Conservation (phyloP, 1,140 invertebrate species). For the Leptinotarsa lineolata region DNA sequence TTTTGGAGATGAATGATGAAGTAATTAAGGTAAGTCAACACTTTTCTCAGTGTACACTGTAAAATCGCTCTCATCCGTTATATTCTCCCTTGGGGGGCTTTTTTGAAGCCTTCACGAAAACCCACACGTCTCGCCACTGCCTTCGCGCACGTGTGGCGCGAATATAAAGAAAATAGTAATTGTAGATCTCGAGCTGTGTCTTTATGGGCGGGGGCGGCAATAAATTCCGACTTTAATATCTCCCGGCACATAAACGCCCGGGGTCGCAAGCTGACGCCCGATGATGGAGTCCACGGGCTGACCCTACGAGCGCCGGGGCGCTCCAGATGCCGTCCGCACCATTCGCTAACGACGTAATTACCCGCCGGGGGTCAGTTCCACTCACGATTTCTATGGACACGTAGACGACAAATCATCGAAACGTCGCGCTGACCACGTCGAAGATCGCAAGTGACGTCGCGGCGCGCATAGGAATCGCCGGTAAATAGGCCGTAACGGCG, state of each 20-base stretch:
- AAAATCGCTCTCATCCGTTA: no score
- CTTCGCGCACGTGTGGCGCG: conserved; percentile 44
- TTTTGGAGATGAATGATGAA: no score
- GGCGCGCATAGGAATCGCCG: conserved; percentile 53
- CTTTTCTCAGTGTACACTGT: no score
- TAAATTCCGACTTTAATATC: conserved; percentile 55
- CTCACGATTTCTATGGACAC: conserved; percentile 42
- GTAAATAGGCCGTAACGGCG: conserved; percentile 52
- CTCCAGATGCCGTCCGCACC: conserved; percentile 30
- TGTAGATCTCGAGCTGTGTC: conserved; percentile 48
- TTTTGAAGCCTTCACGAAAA: not conserved
- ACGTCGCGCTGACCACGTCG: conserved; percentile 45
- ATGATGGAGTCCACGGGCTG: conserved; percentile 50
- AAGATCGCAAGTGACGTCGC: conserved; percentile 45
- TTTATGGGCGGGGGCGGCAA: conserved; percentile 47
- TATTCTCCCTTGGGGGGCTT: no score
- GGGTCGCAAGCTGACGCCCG: conserved; percentile 53
- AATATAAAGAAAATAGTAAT: conserved; percentile 54
- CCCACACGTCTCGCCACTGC: conserved; percentile 28
- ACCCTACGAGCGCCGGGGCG: conserved; percentile 34
- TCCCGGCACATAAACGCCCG: conserved; percentile 49
- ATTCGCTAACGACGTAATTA: conserved; percentile 50
- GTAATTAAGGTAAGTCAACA: no score
- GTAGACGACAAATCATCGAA: conserved; percentile 53
- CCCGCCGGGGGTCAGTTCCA: conserved; percentile 27